Evolutionary conservation across 2,888 invertebrate genomes (phyloP).

Genomic region (Netelia melanura): DNA sequence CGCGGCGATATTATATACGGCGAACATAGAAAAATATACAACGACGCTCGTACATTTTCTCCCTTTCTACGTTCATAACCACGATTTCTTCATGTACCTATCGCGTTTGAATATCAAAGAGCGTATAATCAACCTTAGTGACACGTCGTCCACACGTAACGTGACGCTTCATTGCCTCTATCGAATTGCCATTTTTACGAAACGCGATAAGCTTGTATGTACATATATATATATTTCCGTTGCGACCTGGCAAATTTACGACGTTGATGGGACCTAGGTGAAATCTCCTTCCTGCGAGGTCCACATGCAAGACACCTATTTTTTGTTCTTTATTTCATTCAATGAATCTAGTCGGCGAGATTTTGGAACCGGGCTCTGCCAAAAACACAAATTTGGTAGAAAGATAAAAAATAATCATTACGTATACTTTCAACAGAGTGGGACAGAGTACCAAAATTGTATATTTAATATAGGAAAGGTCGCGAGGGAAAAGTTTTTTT

Average conservation of each 20-base stretch:
- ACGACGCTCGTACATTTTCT: constrained; percentile 41
- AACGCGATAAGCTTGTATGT: background rate
- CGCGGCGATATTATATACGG: constrained; percentile 13
- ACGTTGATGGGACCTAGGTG: too few species aligned
- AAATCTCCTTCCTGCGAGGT: background rate
- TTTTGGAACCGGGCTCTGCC: too few species aligned
- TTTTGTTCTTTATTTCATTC: too few species aligned
- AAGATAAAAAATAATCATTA: too few species aligned
- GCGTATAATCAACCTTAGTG: constrained; percentile 5
- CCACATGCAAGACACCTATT: too few species aligned
- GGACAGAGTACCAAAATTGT: too few species aligned
- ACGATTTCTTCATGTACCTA: constrained; percentile 29
- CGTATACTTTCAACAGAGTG: too few species aligned
- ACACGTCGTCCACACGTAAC: background rate
- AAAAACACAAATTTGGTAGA: too few species aligned
- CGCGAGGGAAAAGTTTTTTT: too few species aligned
- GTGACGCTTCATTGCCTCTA: background rate
- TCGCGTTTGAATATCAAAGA: constrained; percentile 48
- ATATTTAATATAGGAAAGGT: too few species aligned
- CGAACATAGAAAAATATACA: constrained; percentile 16
- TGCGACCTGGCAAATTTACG: too few species aligned
- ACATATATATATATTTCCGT: constrained; percentile 1
- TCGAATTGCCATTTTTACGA: constrained; percentile 21
- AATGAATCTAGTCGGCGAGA: too few species aligned
- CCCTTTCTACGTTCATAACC: constrained; percentile 35